These are phyloP conservation scores for Cryptus viduatorius DNA, from an alignment of 2,888 invertebrate genomes.

Conservation along the genomic window DNA sequence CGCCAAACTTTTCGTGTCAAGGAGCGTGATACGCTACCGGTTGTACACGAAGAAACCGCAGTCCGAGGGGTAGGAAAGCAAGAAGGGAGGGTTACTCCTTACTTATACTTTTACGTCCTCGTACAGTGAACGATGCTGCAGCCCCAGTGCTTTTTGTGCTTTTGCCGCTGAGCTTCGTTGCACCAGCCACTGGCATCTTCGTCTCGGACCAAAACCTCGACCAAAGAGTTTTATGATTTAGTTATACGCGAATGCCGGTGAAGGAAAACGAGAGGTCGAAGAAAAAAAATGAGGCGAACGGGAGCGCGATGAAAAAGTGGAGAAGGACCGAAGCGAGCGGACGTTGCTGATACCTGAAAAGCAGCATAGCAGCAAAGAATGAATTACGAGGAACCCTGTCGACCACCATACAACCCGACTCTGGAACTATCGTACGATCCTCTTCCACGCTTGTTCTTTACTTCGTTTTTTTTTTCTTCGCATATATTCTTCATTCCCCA, in stretches of 20 bases:
- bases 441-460: slow-evolving; percentile 26
- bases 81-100: slow-evolving; percentile 13
- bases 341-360: slow-evolving; percentile 66
- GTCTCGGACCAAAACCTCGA: slow-evolving; percentile 29
- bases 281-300: slow-evolving; percentile 22
- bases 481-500: slow-evolving; percentile 59
- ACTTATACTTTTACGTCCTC: slow-evolving; percentile 47
- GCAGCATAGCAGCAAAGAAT: slow-evolving; percentile 57
- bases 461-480: slow-evolving; percentile 44
- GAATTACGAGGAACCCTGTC: slow-evolving; percentile 58
- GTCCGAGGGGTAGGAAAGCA: neutral
- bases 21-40: slow-evolving; percentile 9
- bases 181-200: slow-evolving; percentile 19
- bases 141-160: slow-evolving; percentile 17
- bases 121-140: slow-evolving; percentile 36
- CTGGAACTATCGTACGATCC: slow-evolving; percentile 34
- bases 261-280: slow-evolving; percentile 23
- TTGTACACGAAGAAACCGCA: slow-evolving; percentile 13
- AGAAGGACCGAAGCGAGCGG: slow-evolving; percentile 43
- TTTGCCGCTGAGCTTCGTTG: neutral
- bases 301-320: slow-evolving; percentile 28
- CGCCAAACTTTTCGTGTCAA: slow-evolving; percentile 39
- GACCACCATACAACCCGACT: slow-evolving; percentile 45
- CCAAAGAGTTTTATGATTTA: slow-evolving; percentile 59
- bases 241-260: slow-evolving; percentile 51